Percentiles rank a stretch among this genome's conserved stretches.
phyloP scores from a whole-genome alignment of 2,113 vertebrate genomes.

The Cottus gobio region DNA sequence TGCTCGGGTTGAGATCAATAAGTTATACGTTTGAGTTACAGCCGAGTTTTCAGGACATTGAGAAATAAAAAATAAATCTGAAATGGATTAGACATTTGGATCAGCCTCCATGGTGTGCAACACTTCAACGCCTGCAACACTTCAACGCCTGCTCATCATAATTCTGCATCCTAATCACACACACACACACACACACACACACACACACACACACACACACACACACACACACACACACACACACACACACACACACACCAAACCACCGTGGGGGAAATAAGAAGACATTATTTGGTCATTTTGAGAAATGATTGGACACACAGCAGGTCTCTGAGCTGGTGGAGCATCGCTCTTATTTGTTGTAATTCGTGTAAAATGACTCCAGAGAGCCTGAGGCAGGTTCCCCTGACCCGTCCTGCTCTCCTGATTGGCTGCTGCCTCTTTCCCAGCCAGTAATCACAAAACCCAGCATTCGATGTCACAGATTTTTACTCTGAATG shows the following conservation, averaged over 20 bases:
- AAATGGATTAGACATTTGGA: conserved; percentile 1
- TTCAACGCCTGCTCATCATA: conserved; percentile 15
- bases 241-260: neutral
- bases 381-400: neutral
- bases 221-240: neutral
- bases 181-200: neutral
- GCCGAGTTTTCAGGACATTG: conserved; percentile 26
- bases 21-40: conserved; percentile 28
- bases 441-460: conserved; percentile 11
- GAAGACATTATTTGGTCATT: conserved; percentile 18
- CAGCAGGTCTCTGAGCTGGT: conserved; percentile 10
- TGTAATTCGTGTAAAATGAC: conserved; percentile 25
- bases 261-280: neutral
- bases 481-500: neutral
- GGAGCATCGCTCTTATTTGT: conserved; percentile 21
- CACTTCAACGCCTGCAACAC: too few relatives aligned
- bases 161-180: conserved; percentile 10
- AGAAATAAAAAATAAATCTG: conserved; percentile 34
- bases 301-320: conserved; percentile 6
- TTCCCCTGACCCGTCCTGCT: neutral
- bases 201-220: neutral
- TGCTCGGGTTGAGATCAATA: neutral
- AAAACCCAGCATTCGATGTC: neutral
- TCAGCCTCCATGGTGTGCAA: too few relatives aligned
- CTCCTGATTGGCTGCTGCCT: neutral